phyloP scores from a whole-genome alignment of 2,888 invertebrate genomes.

The Ariolimax columbianus region DNA sequence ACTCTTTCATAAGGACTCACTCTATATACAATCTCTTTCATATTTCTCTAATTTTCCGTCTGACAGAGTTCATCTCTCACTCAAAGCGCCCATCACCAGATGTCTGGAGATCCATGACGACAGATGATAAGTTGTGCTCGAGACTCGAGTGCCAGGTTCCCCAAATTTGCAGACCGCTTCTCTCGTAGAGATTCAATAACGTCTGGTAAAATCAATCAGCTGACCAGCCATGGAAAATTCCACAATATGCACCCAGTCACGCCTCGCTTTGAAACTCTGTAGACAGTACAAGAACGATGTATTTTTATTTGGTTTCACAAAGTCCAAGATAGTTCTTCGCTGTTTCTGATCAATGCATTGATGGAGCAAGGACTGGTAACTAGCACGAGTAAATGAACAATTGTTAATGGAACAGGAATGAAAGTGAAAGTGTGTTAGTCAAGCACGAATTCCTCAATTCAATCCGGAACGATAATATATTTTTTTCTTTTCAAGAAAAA shows the following conservation, averaged over 20 bases:
- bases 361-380: too few relatives aligned
- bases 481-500: too few relatives aligned
- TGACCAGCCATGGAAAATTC: conserved; percentile 15
- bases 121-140: conserved; percentile 8
- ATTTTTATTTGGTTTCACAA: too few relatives aligned
- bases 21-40: background rate
- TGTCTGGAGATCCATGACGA: background rate
- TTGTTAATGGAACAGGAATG: too few relatives aligned
- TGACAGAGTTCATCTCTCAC: background rate
- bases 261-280: background rate
- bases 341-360: too few relatives aligned
- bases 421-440: too few relatives aligned
- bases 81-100: background rate
- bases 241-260: conserved; percentile 26
- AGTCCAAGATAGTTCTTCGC: too few relatives aligned
- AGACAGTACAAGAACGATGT: background rate
- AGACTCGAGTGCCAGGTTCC: background rate
- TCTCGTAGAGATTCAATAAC: conserved; percentile 1
- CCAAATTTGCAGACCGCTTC: conserved; percentile 9
- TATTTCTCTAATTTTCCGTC: background rate
- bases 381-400: too few relatives aligned
- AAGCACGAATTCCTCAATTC: too few relatives aligned
- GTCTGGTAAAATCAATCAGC: conserved; percentile 28
- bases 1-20: background rate
- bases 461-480: too few relatives aligned